These are phyloP conservation scores for Drosophila kuntzei DNA, from an alignment of 2,888 invertebrate species.

Conservation along the genomic window DNA sequence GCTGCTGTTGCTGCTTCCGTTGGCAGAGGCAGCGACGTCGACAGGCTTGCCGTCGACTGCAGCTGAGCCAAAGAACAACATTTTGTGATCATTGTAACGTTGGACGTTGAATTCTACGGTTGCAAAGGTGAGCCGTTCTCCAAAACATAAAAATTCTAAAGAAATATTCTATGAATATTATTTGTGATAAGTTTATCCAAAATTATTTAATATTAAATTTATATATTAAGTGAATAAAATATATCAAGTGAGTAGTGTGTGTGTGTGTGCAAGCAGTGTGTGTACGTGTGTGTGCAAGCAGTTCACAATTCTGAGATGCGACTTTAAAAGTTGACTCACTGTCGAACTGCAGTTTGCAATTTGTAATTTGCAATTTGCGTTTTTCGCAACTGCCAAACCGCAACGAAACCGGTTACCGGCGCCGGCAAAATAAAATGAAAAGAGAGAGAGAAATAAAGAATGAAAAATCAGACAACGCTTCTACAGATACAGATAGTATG, in stretches of 20 bases:
- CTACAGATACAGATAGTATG: slow-evolving; percentile 10
- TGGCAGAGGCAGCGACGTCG: slow-evolving; percentile 14
- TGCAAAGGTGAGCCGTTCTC: slow-evolving; percentile 83
- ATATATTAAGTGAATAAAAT: slow-evolving; percentile 30
- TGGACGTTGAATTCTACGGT: slow-evolving; percentile 86
- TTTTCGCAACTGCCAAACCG: slow-evolving; percentile 53
- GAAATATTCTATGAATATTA: slow-evolving; percentile 16
- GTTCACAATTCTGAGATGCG: slow-evolving; percentile 3
- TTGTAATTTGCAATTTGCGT: slow-evolving; percentile 26
- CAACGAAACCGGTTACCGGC: slow-evolving; percentile 78
- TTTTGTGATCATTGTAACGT: slow-evolving; percentile 85
- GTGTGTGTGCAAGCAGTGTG: slow-evolving; percentile 9
- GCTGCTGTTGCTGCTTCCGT: slow-evolving; percentile 19
- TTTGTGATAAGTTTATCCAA: slow-evolving; percentile 29
- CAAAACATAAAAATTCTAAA: slow-evolving; percentile 51
- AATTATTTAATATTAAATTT: slow-evolving; percentile 25
- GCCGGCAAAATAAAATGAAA: slow-evolving; percentile 20
- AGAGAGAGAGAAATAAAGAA: slow-evolving; percentile 3
- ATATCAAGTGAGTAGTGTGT: slow-evolving; percentile 15
- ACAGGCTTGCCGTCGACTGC: slow-evolving; percentile 57
- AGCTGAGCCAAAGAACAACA: slow-evolving; percentile 76
- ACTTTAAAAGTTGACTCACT: slow-evolving; percentile 44
- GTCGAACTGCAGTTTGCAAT: slow-evolving; percentile 39
- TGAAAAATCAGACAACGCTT: slow-evolving; percentile 16
- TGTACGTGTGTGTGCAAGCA: slow-evolving; percentile 9